Conservation (phyloP, 2,113 vertebrate genomes). For the Tetrao urogallus region DNA sequence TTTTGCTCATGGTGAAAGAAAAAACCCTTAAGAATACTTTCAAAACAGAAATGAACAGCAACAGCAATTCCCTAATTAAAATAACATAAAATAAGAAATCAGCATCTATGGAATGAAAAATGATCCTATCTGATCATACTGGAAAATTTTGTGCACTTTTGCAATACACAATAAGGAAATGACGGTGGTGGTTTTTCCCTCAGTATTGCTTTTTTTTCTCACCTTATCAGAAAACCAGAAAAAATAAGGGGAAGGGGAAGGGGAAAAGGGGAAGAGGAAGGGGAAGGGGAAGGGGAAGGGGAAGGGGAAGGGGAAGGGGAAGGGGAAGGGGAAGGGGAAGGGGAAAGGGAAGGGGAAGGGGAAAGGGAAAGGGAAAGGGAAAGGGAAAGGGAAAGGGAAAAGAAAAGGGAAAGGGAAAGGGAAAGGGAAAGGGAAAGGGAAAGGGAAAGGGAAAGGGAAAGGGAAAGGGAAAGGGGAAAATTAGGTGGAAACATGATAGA, state of each 20-base stretch:
- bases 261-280: background rate
- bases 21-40: background rate
- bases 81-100: background rate
- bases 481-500: background rate
- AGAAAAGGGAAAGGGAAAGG: background rate
- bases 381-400: background rate
- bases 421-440: background rate
- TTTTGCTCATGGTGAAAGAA: constrained; percentile 7
- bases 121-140: background rate
- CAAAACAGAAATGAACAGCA: background rate
- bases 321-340: background rate
- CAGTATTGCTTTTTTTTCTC: background rate
- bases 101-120: background rate
- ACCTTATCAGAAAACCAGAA: background rate
- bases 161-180: background rate
- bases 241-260: background rate
- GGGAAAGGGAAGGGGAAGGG: too few species aligned
- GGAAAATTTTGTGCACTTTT: background rate
- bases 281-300: background rate
- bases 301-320: background rate
- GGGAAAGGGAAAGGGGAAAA: background rate
- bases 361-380: background rate
- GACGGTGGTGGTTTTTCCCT: background rate
- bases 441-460: background rate
- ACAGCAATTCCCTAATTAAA: background rate